These are phyloP conservation scores for Clivina fossor DNA, from an alignment of 2,888 invertebrate genomes.

Conservation along the genomic window DNA sequence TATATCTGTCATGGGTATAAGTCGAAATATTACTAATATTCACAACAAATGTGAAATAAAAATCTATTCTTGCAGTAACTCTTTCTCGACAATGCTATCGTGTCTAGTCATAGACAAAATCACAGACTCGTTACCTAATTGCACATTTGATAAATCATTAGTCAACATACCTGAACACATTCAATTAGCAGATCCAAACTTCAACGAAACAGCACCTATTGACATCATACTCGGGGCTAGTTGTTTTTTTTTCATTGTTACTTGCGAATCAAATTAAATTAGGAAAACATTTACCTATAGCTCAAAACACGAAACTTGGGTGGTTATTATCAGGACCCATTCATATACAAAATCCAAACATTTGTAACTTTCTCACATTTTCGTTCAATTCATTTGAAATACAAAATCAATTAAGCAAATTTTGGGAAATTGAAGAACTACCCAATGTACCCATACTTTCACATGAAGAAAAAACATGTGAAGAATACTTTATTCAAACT, in stretches of 20 bases:
- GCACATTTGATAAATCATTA: background rate
- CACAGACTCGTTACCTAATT: slow-evolving; percentile 4
- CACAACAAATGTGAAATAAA: too few relatives aligned
- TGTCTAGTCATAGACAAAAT: slow-evolving; percentile 19
- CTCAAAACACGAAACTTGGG: background rate
- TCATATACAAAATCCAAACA: background rate
- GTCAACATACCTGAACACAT: slow-evolving; percentile 20
- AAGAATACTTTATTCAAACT: background rate
- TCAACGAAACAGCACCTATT: slow-evolving; percentile 2
- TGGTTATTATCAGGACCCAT: background rate
- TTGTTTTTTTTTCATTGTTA: slow-evolving; percentile 14
- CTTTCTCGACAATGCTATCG: too few relatives aligned
- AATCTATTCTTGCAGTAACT: too few relatives aligned
- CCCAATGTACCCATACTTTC: background rate
- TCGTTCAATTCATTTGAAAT: background rate
- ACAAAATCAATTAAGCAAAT: background rate
- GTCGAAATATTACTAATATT: too few relatives aligned
- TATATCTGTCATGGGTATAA: too few relatives aligned
- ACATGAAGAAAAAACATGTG: background rate
- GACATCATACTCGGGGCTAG: slow-evolving; percentile 17
- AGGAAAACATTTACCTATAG: slow-evolving; percentile 15
- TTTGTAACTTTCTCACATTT: background rate
- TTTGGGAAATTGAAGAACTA: background rate
- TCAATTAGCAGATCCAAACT: slow-evolving; percentile 17
- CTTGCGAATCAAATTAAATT: slow-evolving; percentile 6